phyloP scores from a whole-genome alignment of 53 echinoderm and acorn worm species.

The Actinopyga echinites region DNA sequence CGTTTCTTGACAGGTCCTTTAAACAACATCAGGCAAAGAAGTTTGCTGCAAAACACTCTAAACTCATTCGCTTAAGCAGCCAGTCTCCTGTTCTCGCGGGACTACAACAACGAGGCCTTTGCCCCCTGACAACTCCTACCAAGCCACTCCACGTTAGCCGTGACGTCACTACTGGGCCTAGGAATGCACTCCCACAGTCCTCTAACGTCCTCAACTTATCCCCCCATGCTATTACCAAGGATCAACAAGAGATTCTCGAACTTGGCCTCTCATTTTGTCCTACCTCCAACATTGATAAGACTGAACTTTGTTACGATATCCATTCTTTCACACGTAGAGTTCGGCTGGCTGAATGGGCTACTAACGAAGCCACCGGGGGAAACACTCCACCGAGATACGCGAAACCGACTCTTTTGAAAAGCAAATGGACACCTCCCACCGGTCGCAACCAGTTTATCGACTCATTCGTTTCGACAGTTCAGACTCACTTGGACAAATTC shows the following conservation, averaged over 20 bases:
- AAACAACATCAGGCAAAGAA: too few species aligned
- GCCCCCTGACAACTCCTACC: too few species aligned
- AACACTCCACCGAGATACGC: background rate
- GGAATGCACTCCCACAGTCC: background rate
- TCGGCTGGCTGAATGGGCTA: background rate
- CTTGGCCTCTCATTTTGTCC: background rate
- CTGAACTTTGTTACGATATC: background rate
- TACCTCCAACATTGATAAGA: background rate
- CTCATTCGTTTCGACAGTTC: background rate
- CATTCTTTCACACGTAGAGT: background rate
- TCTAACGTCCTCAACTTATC: background rate
- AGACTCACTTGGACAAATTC: background rate
- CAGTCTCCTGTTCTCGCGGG: background rate
- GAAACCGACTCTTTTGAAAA: background rate
- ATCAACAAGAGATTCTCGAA: background rate
- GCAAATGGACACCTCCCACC: background rate
- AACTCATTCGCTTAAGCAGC: too few species aligned
- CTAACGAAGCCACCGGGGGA: background rate
- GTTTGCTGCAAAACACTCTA: too few species aligned
- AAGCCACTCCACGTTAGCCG: too few species aligned
- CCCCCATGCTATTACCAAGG: background rate
- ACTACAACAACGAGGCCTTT: background rate
- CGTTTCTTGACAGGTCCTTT: too few species aligned
- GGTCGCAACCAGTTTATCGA: background rate
- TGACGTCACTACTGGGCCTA: background rate